These are phyloP conservation scores for Pygathrix nemaeus DNA, from an alignment of 2,113 vertebrate species.

Conservation along the genomic window DNA sequence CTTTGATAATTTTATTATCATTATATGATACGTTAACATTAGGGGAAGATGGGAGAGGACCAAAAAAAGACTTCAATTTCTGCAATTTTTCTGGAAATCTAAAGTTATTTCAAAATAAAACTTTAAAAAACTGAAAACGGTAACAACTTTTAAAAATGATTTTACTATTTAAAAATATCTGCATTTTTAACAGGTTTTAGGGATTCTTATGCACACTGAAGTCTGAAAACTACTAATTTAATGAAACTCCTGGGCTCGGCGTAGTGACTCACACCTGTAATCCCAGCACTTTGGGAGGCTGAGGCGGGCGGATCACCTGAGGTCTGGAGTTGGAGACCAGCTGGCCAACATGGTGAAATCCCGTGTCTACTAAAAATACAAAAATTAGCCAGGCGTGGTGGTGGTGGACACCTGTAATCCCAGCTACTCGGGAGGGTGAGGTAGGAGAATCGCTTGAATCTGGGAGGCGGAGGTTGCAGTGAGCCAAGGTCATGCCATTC, in stretches of 20 bases:
- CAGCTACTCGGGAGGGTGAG: background rate
- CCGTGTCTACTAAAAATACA: background rate
- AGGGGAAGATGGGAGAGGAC: background rate
- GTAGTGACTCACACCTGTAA: background rate
- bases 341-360: background rate
- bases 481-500: background rate
- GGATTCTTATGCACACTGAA: background rate
- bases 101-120: slow-evolving; percentile 44
- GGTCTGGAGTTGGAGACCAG: background rate
- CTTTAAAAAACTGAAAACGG: slow-evolving; percentile 3
- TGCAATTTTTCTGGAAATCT: background rate
- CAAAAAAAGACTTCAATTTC: background rate
- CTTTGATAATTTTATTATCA: background rate
- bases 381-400: background rate
- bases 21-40: background rate
- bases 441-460: background rate
- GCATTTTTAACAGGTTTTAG: slow-evolving; percentile 5
- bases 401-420: background rate
- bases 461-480: background rate
- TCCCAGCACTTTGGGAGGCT: background rate
- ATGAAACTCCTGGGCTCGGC: background rate
- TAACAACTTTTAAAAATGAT: background rate
- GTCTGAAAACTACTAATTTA: slow-evolving; percentile 19
- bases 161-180: background rate
- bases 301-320: background rate